These are phyloP conservation scores for Polia nebulosa DNA, from an alignment of 2,888 invertebrate genomes.

Conservation along the genomic window DNA sequence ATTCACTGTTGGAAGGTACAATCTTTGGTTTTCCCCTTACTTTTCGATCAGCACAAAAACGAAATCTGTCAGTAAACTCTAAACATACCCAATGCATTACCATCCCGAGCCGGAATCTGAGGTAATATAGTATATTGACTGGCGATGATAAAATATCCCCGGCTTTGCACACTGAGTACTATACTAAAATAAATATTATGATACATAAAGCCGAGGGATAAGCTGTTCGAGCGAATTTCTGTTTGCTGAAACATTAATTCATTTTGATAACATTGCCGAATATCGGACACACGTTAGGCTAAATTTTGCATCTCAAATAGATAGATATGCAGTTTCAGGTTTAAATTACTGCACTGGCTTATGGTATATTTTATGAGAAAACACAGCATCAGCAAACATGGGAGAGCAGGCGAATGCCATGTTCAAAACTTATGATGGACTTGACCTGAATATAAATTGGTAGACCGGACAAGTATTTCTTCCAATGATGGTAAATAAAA, in stretches of 20 bases:
- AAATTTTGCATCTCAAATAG: slow-evolving; percentile 34
- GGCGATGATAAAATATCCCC: slow-evolving; percentile 51
- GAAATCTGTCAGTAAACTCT: slow-evolving; percentile 31
- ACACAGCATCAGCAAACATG: background rate
- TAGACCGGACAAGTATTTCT: background rate
- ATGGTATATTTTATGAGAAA: slow-evolving; percentile 6
- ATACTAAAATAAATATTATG: slow-evolving; percentile 61
- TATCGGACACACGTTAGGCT: slow-evolving; percentile 36
- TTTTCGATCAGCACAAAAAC: slow-evolving; percentile 20
- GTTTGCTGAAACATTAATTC: slow-evolving; percentile 55
- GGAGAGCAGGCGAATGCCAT: background rate
- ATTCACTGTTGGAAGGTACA: slow-evolving; percentile 6
- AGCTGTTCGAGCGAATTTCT: slow-evolving; percentile 47
- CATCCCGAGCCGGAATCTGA: slow-evolving; percentile 35
- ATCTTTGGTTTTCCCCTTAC: slow-evolving; percentile 1
- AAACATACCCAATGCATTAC: slow-evolving; percentile 39
- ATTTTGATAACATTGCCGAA: slow-evolving; percentile 51
- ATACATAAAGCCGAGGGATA: slow-evolving; percentile 49
- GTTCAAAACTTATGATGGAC: slow-evolving; percentile 6
- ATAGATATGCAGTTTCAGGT: slow-evolving; percentile 13
- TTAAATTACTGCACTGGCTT: background rate
- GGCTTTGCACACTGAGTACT: slow-evolving; percentile 37
- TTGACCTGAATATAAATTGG: slow-evolving; percentile 10
- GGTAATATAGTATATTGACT: slow-evolving; percentile 41
- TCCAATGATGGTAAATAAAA: background rate